A percentile compares a stretch with the other conserved stretches of the same genome.
Conservation (phyloP, 1,140 invertebrate species). For the Ylistrum balloti region DNA sequence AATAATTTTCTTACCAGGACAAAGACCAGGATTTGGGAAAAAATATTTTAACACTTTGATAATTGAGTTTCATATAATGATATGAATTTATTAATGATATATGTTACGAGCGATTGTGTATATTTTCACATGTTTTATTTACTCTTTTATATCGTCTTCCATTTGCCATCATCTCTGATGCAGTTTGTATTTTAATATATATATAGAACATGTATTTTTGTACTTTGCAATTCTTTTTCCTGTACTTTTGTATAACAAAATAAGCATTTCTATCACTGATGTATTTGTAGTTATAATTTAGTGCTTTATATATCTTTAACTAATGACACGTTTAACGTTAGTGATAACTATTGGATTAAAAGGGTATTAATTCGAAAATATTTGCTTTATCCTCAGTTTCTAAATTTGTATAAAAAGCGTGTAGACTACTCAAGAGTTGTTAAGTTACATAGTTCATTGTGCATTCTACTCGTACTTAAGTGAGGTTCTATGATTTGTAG, state of each 20-base stretch:
- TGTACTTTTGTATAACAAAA: neutral
- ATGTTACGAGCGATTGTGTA: neutral
- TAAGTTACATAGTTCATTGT: neutral
- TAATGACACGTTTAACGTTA: neutral
- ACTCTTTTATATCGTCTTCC: neutral
- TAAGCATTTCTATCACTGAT: neutral
- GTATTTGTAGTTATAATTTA: neutral
- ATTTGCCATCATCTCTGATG: neutral
- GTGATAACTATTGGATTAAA: neutral
- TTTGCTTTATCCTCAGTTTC: neutral
- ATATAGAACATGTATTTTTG: neutral
- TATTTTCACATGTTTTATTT: neutral
- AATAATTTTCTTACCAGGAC: too few relatives aligned
- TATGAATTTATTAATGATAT: neutral
- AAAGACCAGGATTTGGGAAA: too few relatives aligned
- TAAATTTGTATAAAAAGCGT: neutral
- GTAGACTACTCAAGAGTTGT: neutral
- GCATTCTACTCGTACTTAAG: too few relatives aligned
- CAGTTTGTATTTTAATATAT: neutral
- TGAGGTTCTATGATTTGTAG: too few relatives aligned
- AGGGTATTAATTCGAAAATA: neutral
- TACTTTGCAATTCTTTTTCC: neutral
- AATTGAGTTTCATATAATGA: neutral
- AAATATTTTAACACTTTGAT: too few relatives aligned
- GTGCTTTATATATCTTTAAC: neutral